Evolutionary conservation across 2,113 vertebrate species (phyloP).

Genomic region (Muscicapa adusta): DNA sequence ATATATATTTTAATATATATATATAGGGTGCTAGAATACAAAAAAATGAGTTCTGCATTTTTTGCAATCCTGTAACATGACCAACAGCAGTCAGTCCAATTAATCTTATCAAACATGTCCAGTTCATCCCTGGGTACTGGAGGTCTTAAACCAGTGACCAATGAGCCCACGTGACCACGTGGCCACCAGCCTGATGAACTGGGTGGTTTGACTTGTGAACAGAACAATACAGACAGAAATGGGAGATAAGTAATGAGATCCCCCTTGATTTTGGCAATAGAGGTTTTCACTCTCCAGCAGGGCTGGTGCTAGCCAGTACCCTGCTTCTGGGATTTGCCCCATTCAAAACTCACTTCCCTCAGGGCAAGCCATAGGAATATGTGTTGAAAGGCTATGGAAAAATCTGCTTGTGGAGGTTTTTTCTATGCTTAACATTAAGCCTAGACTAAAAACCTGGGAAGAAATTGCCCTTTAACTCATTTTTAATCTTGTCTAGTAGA

Average conservation of each 20-base stretch:
- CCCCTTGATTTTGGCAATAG: not conserved
- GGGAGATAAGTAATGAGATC: not conserved
- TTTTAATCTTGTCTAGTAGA: not conserved
- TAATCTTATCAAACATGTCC: not conserved
- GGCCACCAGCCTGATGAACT: not conserved
- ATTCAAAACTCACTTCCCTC: not conserved
- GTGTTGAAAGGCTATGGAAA: not conserved
- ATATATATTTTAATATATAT: not conserved
- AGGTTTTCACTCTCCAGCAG: not conserved
- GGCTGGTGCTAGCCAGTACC: not conserved
- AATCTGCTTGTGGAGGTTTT: not conserved
- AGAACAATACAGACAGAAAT: not conserved
- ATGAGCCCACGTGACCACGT: rapidly evolving
- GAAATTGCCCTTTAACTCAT: not conserved
- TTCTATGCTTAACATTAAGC: not conserved
- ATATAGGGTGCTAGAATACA: not conserved
- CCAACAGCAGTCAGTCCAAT: not conserved
- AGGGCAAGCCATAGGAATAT: not conserved
- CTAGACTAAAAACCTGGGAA: not conserved
- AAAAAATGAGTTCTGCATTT: not conserved
- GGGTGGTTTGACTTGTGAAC: not conserved
- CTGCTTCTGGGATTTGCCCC: not conserved
- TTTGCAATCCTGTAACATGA: not conserved
- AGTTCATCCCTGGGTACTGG: not conserved
- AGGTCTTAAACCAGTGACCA: not conserved